phyloP scores from a whole-genome alignment of 2,113 vertebrate genomes.

The Cettia cetti region DNA sequence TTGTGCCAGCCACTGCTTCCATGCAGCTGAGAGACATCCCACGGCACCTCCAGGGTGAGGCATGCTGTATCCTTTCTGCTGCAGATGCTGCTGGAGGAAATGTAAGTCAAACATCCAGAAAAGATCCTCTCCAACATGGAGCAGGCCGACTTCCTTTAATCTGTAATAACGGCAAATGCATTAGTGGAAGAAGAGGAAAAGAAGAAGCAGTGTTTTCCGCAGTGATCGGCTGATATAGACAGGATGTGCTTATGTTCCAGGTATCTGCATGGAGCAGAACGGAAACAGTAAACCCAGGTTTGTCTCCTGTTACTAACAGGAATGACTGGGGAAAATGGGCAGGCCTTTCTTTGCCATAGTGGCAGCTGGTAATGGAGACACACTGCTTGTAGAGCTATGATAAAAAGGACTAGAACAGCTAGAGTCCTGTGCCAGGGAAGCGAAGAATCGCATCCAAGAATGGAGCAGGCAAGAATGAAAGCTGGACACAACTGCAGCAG shows the following conservation, averaged over 20 bases:
- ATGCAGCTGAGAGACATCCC: neutral
- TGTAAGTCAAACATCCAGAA: neutral
- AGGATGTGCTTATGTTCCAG: neutral
- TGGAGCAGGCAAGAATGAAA: too few species aligned
- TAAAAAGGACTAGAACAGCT: neutral
- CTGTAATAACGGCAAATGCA: neutral
- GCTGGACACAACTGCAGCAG: fast-evolving
- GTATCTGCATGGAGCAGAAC: neutral
- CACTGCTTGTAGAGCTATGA: neutral
- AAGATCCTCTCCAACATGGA: neutral
- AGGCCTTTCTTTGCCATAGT: neutral
- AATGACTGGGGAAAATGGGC: fast-evolving
- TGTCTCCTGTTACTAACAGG: fast-evolving
- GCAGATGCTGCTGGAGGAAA: neutral
- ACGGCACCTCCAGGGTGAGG: neutral
- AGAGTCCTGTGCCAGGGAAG: fast-evolving
- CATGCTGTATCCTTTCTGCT: neutral
- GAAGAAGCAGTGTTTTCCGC: neutral
- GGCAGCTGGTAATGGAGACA: fast-evolving
- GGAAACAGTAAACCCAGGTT: neutral
- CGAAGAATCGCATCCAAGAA: fast-evolving
- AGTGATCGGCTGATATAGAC: neutral
- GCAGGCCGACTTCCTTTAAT: fast-evolving
- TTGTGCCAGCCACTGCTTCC: neutral
- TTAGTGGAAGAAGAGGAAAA: neutral